Evolutionary conservation across 2,888 invertebrate genomes (phyloP), one percentile per base, ranked within the genome.

Genomic region (Clunio marinus): DNA sequence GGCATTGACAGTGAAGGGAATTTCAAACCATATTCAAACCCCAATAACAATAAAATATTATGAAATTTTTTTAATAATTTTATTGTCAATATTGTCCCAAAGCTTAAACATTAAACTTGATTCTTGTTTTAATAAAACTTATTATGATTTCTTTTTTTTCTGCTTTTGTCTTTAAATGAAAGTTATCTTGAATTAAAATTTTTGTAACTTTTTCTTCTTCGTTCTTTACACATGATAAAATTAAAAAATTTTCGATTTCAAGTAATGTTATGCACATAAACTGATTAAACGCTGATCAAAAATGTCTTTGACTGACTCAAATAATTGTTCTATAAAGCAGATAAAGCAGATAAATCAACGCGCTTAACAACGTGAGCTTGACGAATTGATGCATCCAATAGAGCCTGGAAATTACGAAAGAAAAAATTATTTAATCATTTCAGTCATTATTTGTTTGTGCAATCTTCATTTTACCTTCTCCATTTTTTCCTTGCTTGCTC

Each of bases 401-500:
- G 4, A 67, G 67, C 24, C 67, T 67, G 37, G n/a, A 55, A 17
- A 41, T 45, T n/a, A n/a, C n/a, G n/a, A n/a, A n/a, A n/a, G n/a
- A 60, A 60, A 8, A 37, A 1, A 41, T 15, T 41, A n/a, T 35
- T 37, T 41, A 22, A 37, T 8, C 2, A 62, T 41, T 10, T 22
- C n/a, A 37, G n/a, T 10, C 45, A 27, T 28, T 65, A 24, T 10
- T 20, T 8, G 17, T 5, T 55, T 3, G 41, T 15, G 20, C 5
- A 69, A 2, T 41, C 8, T 45, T 15, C 25, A 28, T 24, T 15
- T 63, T 73, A 86, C 86, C 83, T 84, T 76, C 76, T 82, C 81
- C 83, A 81, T 74, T 82, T 83, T 60, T 80, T 80, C 73, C 81
- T 80, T 67, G 88, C 86, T 7, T 81, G 79, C 2, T 85, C 83